phyloP scores from a whole-genome alignment of 2,797 vertebrate species.

The Coilia nasus region DNA sequence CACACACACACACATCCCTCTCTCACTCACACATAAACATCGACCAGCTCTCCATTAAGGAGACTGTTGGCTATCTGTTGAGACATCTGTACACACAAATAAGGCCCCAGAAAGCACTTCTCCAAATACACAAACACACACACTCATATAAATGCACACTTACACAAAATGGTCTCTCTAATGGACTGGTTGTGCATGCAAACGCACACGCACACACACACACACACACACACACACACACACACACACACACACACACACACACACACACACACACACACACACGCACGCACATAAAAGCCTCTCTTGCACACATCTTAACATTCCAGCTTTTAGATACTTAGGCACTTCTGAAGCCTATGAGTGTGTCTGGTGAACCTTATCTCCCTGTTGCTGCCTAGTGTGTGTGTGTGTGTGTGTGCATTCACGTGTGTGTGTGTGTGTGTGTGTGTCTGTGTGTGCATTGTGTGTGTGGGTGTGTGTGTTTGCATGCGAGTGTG shows the following conservation, averaged over 20 bases:
- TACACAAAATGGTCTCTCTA: too few species aligned
- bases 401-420: not conserved
- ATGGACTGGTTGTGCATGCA: too few species aligned
- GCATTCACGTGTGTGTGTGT: too few species aligned
- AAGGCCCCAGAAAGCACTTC: not conserved
- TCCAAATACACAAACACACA: not conserved
- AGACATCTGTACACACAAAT: not conserved
- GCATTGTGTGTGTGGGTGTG: too few species aligned
- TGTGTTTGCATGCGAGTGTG: too few species aligned
- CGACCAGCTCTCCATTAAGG: too few species aligned
- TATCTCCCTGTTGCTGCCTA: not conserved
- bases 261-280: not conserved
- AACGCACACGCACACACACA: not conserved
- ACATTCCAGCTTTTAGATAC: not conserved
- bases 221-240: slow-evolving; percentile 3
- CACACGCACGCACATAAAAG: not conserved
- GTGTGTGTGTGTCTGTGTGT: too few species aligned
- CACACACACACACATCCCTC: not conserved
- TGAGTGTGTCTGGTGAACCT: not conserved
- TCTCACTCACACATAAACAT: too few species aligned
- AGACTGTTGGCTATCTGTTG: too few species aligned
- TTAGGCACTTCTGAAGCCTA: not conserved
- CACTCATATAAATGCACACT: not conserved
- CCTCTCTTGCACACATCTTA: not conserved
- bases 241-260: not conserved